Base-by-base conservation (phyloP, 2,113 vertebrate species). In the Anas platyrhynchos region DNA sequence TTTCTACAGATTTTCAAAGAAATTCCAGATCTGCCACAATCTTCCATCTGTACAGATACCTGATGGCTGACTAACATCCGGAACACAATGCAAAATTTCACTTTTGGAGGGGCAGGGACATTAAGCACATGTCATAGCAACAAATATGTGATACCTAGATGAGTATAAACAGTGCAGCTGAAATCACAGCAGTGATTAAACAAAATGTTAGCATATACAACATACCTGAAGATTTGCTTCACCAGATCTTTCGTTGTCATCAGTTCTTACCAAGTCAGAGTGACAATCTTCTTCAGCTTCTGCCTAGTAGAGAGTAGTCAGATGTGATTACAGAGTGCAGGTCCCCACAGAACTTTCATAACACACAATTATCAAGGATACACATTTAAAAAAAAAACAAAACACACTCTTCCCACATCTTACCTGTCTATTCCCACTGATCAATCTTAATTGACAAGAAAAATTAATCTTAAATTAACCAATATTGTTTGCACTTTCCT, bases 271-370 rank as follows among this genome's bases (percentile, higher is more conserved):
- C 84, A 97, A 94, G 94, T 97, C 98, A 83, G 98, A 83, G 94
- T 98, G 98, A 98, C 98, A 98, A 97, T 98, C 98, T 97, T 98
- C 97, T 97, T 99, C 98, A 94, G 98, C 98, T 97, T 99, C 98
- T 98, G 98, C 99, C 99, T 99, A 92, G 88, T 88, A 94, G 38
- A 93, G 54, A 79, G 85, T 56, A 91, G 67, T 41, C 83, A 90
- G 48, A 73, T 0, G 7, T 66, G 54, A 91, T 94, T 93, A 82
- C 0, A 54, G 16, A 85, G 32, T 67, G 52, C 5, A 75, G 63
- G 12, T 18, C 56, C 56, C 46, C 29, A 21, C 18, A 88, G 41
- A 36, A 84, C 25, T 54, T 36, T 34, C 41, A 71, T 17, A 78
- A 68, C 34, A 13, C 31, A 41, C 12, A 46, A 38, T 5, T 54